Evolutionary conservation across 2,888 invertebrate species (phyloP).

Genomic region (Caenorhabditis parvicauda): DNA sequence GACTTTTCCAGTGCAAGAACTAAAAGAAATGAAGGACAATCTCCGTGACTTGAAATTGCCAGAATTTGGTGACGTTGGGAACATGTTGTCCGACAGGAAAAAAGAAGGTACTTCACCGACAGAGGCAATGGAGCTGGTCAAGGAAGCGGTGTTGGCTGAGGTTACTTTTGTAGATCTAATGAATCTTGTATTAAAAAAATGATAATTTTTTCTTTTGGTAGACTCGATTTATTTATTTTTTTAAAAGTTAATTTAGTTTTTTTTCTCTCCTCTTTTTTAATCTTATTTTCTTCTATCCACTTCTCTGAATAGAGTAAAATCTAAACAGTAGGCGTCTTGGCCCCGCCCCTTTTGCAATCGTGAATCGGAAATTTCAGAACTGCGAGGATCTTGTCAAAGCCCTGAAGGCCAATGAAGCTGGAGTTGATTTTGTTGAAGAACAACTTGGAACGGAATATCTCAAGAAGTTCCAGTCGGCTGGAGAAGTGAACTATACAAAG

Average conservation of each 20-base stretch:
- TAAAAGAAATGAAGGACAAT: slow-evolving; percentile 43
- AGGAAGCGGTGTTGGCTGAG: slow-evolving; percentile 27
- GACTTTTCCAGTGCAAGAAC: slow-evolving; percentile 28
- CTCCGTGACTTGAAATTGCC: slow-evolving; percentile 47
- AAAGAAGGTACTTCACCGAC: slow-evolving; percentile 71
- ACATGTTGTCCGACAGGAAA: slow-evolving; percentile 67
- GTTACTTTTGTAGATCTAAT: slow-evolving; percentile 5
- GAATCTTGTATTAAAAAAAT: neutral
- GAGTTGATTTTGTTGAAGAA: slow-evolving; percentile 39
- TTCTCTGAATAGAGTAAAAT: too few relatives aligned
- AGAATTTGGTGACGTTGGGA: slow-evolving; percentile 45
- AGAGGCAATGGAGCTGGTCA: slow-evolving; percentile 24
- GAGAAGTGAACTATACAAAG: slow-evolving; percentile 22
- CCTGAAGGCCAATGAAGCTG: slow-evolving; percentile 27
- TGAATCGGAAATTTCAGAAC: slow-evolving; percentile 20
- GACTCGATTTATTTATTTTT: neutral
- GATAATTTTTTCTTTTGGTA: neutral
- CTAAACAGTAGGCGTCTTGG: too few relatives aligned
- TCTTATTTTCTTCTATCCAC: too few relatives aligned
- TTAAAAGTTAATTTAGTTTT: neutral
- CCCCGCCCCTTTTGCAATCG: too few relatives aligned
- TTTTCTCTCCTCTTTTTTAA: neutral
- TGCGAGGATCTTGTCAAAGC: slow-evolving; percentile 22
- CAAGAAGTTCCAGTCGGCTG: slow-evolving; percentile 10
- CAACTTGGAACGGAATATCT: slow-evolving; percentile 23